phyloP scores from a whole-genome alignment of 2,113 vertebrate species.

The Hirundichthys speculiger region DNA sequence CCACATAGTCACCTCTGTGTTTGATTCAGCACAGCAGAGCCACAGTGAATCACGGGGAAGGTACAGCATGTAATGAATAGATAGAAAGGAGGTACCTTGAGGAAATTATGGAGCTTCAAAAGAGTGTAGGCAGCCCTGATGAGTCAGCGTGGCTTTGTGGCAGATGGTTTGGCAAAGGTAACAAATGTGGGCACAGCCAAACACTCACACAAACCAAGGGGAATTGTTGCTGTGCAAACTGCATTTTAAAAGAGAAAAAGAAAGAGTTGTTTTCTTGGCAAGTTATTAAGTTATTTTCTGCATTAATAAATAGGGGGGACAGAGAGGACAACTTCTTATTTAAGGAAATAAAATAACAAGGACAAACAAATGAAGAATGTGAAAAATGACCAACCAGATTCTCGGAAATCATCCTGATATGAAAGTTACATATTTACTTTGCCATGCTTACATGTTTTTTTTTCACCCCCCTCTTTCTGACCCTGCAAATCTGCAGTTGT shows the following conservation, averaged over 20 bases:
- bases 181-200: constrained; percentile 52
- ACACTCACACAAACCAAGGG: constrained; percentile 30
- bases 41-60: constrained; percentile 17
- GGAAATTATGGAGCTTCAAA: constrained; percentile 49
- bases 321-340: background rate
- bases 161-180: constrained; percentile 66
- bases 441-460: too few species aligned
- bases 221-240: constrained; percentile 17
- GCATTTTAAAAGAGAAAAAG: constrained; percentile 11
- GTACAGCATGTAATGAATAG: constrained; percentile 31
- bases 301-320: background rate
- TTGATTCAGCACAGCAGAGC: constrained; percentile 33
- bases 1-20: constrained; percentile 36
- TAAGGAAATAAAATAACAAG: background rate
- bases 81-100: constrained; percentile 46
- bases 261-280: background rate
- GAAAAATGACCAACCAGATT: too few species aligned
- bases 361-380: background rate
- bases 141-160: constrained; percentile 65
- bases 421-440: too few species aligned
- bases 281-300: background rate
- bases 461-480: too few species aligned
- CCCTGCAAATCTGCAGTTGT: too few species aligned
- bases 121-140: constrained; percentile 51
- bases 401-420: too few species aligned